Percentiles rank a stretch among this genome's conserved stretches.
Evolutionary conservation across 2,888 invertebrate genomes (phyloP).

Genomic region (Junonia oenone): DNA sequence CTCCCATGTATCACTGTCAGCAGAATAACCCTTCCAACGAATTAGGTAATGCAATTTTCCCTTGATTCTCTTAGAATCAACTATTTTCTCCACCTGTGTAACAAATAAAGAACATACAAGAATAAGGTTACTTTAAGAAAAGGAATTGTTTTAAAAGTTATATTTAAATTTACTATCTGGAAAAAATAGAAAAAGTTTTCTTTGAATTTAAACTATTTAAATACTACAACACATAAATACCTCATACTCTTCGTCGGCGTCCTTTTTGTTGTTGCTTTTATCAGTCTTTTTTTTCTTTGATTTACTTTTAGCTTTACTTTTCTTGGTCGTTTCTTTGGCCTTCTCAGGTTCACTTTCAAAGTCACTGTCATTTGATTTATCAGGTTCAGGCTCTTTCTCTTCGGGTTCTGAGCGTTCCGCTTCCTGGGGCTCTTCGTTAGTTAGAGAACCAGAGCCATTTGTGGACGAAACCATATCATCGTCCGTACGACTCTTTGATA

Average conservation of each 20-base stretch:
- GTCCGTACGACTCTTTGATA: constrained; percentile 65
- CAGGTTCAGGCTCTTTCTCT: constrained; percentile 35
- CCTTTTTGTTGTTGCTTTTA: constrained; percentile 39
- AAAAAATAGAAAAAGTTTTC: no score
- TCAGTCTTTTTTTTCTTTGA: constrained; percentile 56
- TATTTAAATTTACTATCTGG: no score
- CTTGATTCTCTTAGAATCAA: constrained; percentile 84
- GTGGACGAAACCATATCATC: constrained; percentile 71
- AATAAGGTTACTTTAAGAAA: not conserved
- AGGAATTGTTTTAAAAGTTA: not conserved
- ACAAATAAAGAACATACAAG: not conserved
- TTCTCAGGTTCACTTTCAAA: constrained; percentile 24
- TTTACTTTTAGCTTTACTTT: constrained; percentile 38
- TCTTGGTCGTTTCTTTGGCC: constrained; percentile 36
- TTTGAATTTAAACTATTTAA: no score
- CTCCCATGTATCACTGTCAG: constrained; percentile 87
- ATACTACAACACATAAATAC: constrained; percentile 32
- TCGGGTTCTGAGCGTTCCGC: constrained; percentile 28
- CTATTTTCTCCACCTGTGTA: constrained; percentile 83
- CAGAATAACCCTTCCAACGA: constrained; percentile 87
- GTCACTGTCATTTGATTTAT: constrained; percentile 31
- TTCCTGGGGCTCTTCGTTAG: constrained; percentile 37
- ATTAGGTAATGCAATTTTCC: constrained; percentile 85
- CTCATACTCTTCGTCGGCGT: constrained; percentile 71
- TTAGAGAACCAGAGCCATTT: constrained; percentile 64